Conservation (phyloP, 2,113 vertebrate genomes). For the Chloropsis cyanopogon region DNA sequence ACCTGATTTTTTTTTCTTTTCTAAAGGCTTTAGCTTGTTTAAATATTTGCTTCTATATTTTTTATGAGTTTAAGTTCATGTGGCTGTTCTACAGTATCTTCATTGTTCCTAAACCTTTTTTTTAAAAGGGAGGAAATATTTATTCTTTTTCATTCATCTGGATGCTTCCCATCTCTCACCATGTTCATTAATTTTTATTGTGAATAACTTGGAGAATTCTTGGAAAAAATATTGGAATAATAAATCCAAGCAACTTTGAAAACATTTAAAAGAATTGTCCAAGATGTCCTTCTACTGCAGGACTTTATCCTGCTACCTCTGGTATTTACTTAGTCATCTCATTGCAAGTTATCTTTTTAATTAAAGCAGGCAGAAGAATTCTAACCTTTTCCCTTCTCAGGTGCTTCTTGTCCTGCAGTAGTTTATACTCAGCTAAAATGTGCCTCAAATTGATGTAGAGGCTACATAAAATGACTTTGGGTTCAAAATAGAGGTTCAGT, state of each 20-base stretch:
- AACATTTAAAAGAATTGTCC: not conserved
- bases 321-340: not conserved
- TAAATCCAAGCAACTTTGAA: not conserved
- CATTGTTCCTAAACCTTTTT: not conserved
- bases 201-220: not conserved
- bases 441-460: not conserved
- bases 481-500: not conserved
- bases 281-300: not conserved
- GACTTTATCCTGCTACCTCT: not conserved
- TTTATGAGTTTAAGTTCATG: not conserved
- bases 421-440: not conserved
- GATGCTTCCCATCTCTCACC: not conserved
- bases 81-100: not conserved
- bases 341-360: not conserved
- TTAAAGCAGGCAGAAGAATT: not conserved
- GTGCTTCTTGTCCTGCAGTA: not conserved
- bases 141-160: not conserved
- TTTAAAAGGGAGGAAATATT: not conserved
- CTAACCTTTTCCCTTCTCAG: not conserved
- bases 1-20: not conserved
- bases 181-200: not conserved
- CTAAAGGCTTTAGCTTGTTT: not conserved
- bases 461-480: not conserved
- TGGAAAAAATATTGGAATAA: not conserved
- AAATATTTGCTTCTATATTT: not conserved